These are phyloP conservation scores for Tethea ocularis DNA, from an alignment of 2,888 invertebrate genomes.

Conservation along the genomic window DNA sequence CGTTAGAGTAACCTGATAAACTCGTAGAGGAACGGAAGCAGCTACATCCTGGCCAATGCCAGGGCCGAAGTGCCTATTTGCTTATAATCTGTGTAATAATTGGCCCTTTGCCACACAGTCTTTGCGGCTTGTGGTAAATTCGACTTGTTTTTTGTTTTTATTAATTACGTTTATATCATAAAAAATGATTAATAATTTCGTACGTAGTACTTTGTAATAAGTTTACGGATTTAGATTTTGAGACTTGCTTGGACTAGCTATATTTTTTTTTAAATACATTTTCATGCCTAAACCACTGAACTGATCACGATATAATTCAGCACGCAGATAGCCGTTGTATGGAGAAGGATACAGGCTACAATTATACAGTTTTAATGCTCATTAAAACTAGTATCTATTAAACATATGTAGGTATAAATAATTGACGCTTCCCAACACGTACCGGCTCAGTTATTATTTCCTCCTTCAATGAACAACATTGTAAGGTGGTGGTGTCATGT, in stretches of 20 bases:
- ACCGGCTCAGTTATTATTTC: not conserved
- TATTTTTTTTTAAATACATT: too few relatives aligned
- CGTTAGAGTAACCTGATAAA: conserved; percentile 64
- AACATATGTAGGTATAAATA: not conserved
- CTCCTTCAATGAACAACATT: not conserved
- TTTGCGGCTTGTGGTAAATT: conserved; percentile 34
- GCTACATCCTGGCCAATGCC: conserved; percentile 70
- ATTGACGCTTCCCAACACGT: not conserved
- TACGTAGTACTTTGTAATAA: too few relatives aligned
- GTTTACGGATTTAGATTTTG: too few relatives aligned
- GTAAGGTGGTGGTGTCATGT: conserved; percentile 34
- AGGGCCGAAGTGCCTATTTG: conserved; percentile 46
- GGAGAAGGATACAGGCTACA: too few relatives aligned
- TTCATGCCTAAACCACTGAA: too few relatives aligned
- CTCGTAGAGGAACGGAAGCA: conserved; percentile 67
- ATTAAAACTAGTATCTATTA: not conserved
- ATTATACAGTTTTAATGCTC: too few relatives aligned
- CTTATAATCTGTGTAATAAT: conserved; percentile 58
- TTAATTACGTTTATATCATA: conserved; percentile 11
- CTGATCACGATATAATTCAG: too few relatives aligned
- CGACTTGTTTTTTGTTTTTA: conserved; percentile 24
- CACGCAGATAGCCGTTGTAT: too few relatives aligned
- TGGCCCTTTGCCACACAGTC: too few relatives aligned
- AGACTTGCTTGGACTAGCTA: too few relatives aligned
- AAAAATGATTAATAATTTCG: too few relatives aligned